phyloP scores from a whole-genome alignment of 2,113 vertebrate species.

The Trematocara nigrifrons region DNA sequence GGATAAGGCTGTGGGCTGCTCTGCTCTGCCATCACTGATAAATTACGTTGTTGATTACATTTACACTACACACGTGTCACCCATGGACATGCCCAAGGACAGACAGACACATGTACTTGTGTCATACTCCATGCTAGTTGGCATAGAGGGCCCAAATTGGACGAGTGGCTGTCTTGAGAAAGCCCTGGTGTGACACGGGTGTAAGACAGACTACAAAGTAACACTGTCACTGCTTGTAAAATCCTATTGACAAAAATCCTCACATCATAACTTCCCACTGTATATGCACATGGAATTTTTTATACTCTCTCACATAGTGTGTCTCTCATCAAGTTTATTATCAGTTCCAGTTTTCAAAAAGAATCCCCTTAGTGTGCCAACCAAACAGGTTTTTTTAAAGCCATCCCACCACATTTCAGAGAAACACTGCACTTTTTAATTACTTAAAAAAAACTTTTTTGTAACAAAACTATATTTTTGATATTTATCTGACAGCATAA shows the following conservation, averaged over 20 bases:
- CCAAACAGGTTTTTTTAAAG: background rate
- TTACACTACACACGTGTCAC: background rate
- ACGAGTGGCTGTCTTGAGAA: background rate
- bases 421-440: background rate
- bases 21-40: background rate
- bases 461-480: background rate
- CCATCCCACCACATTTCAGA: background rate
- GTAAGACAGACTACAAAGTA: background rate
- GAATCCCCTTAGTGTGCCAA: background rate
- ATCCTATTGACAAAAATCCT: background rate
- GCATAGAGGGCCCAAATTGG: background rate
- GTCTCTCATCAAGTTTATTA: background rate
- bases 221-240: background rate
- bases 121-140: background rate
- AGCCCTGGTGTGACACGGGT: background rate
- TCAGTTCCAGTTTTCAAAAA: background rate
- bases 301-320: background rate
- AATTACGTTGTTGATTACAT: background rate
- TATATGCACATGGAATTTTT: background rate
- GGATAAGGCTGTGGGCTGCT: background rate
- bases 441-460: background rate
- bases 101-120: background rate
- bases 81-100: background rate
- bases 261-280: background rate
- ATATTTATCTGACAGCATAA: background rate